These are phyloP conservation scores for Hybognathus amarus DNA, from an alignment of 2,797 vertebrate genomes.

Conservation along the genomic window DNA sequence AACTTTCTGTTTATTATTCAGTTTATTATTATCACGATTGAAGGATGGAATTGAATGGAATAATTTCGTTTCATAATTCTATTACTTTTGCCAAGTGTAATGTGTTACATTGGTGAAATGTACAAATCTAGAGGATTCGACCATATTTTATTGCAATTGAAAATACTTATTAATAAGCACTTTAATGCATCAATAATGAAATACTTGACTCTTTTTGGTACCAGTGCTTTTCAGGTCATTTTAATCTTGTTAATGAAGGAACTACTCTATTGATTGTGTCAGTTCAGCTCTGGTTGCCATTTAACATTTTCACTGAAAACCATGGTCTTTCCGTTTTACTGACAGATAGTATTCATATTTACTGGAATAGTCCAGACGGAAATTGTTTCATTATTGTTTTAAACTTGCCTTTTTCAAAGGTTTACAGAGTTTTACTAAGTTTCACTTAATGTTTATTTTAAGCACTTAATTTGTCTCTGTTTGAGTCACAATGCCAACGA, in stretches of 20 bases:
- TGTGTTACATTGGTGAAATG: neutral
- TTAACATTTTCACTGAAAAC: neutral
- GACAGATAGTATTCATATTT: neutral
- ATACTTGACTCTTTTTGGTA: neutral
- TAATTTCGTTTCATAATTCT: neutral
- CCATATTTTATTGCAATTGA: neutral
- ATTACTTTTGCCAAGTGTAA: neutral
- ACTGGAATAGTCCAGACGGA: neutral
- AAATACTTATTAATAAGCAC: constrained; percentile 4
- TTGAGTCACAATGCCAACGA: neutral
- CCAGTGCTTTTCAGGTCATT: neutral
- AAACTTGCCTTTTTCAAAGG: neutral
- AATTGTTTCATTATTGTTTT: neutral
- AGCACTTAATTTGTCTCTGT: neutral
- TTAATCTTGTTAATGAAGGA: neutral
- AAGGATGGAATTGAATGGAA: neutral
- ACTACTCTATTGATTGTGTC: neutral
- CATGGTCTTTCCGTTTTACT: neutral
- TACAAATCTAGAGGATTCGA: neutral
- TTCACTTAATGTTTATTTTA: neutral
- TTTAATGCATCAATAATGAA: constrained; percentile 8
- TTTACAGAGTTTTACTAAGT: neutral
- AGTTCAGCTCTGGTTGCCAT: neutral
- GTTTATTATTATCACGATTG: neutral
- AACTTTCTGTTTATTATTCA: neutral